These are phyloP conservation scores for Carcharodon carcharias DNA, from an alignment of 2,797 vertebrate genomes.

Conservation along the genomic window DNA sequence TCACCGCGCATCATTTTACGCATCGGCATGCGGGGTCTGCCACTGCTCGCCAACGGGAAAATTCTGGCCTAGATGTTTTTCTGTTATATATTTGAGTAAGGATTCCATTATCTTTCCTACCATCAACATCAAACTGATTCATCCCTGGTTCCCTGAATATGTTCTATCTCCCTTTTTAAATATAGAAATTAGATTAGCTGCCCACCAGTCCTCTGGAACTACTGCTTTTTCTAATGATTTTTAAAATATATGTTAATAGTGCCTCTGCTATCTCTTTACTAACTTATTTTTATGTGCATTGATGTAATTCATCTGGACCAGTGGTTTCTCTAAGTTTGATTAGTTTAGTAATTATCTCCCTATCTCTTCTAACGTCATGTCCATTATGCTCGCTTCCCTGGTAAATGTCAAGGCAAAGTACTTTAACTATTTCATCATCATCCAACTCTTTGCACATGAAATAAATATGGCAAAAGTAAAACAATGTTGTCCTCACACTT, in stretches of 20 bases:
- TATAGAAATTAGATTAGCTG: no score
- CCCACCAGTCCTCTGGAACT: background rate
- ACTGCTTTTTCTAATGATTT: background rate
- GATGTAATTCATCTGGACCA: background rate
- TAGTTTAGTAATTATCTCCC: background rate
- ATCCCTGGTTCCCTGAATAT: no score
- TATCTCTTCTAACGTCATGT: background rate
- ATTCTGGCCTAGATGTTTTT: no score
- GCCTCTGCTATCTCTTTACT: background rate
- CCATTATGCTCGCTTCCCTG: background rate
- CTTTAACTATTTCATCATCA: background rate
- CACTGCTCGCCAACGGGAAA: no score
- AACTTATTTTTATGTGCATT: background rate
- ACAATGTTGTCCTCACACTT: background rate
- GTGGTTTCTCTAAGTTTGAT: background rate
- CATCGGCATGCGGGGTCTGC: no score
- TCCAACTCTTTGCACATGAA: background rate
- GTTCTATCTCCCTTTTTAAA: no score
- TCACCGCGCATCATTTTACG: no score
- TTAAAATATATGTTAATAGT: no score
- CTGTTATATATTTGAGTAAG: no score
- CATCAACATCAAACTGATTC: no score
- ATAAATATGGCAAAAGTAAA: background rate
- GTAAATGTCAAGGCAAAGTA: background rate
- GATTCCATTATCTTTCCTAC: no score